Evolutionary conservation across 2,113 vertebrate genomes (phyloP).

Genomic region (Campylomormyrus tamandua): DNA sequence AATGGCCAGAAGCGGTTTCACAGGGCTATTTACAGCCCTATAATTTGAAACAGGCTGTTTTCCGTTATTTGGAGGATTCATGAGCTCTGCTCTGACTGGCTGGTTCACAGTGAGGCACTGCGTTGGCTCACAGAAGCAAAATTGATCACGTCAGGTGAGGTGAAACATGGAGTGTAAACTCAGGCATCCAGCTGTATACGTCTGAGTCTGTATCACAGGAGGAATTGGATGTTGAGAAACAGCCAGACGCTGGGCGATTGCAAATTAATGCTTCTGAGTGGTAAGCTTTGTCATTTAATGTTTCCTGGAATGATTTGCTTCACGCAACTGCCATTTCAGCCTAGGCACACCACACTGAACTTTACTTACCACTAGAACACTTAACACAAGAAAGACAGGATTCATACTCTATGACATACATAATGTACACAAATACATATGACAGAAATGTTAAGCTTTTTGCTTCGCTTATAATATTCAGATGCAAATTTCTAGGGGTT

Average conservation of each 20-base stretch:
- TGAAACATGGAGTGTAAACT: not conserved
- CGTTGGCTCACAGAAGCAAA: not conserved
- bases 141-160: not conserved
- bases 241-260: not conserved
- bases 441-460: not conserved
- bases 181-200: not conserved
- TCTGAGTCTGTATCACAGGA: not conserved
- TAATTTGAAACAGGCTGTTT: not conserved
- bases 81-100: not conserved
- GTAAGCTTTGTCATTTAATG: not conserved
- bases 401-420: not conserved
- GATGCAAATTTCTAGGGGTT: not conserved
- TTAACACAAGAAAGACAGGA: not conserved
- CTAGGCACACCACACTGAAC: not conserved
- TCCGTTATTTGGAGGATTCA: not conserved
- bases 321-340: not conserved
- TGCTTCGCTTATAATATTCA: not conserved
- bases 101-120: not conserved
- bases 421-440: not conserved
- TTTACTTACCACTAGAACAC: not conserved
- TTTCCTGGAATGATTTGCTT: not conserved
- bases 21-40: not conserved
- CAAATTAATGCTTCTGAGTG: not conserved
- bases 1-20: not conserved
- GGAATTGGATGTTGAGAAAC: not conserved